These are phyloP conservation scores for Zapus hudsonius DNA, from an alignment of 2,113 vertebrate genomes.

Conservation along the genomic window DNA sequence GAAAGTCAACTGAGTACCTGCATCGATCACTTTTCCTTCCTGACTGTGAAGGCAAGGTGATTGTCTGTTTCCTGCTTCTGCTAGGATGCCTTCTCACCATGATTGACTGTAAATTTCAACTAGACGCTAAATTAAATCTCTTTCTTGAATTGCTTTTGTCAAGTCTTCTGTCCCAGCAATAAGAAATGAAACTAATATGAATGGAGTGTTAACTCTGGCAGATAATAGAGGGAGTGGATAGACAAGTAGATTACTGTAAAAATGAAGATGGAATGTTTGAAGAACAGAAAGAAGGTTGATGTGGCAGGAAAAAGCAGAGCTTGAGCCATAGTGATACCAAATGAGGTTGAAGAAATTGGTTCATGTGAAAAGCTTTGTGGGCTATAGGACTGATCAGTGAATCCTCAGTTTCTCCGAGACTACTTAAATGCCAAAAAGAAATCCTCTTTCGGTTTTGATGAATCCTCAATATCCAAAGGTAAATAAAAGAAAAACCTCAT, in stretches of 20 bases:
- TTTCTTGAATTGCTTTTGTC: too few relatives aligned
- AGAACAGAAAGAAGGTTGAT: neutral
- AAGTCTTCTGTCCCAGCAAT: neutral
- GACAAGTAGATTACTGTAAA: neutral
- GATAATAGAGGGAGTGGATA: neutral
- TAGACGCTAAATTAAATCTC: too few relatives aligned
- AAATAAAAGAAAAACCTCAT: neutral
- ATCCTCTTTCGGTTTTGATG: neutral
- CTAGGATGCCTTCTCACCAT: too few relatives aligned
- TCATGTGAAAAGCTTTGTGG: neutral
- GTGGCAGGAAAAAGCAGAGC: neutral
- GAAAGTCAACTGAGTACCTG: too few relatives aligned
- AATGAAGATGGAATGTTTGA: neutral
- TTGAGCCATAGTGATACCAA: neutral
- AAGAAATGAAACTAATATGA: neutral
- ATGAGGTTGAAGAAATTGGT: too few relatives aligned
- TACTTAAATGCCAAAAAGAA: conserved; percentile 1
- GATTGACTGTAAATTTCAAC: too few relatives aligned
- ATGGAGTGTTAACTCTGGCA: too few relatives aligned
- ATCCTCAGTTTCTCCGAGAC: neutral
- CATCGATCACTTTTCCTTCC: too few relatives aligned
- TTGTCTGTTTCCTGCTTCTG: too few relatives aligned
- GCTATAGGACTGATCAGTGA: neutral
- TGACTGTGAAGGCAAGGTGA: too few relatives aligned
- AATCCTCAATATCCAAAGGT: neutral